Evolutionary conservation across 1,140 invertebrate species (phyloP), one percentile per base, ranked within the genome.

Genomic region (Drosophila lacteicornis): DNA sequence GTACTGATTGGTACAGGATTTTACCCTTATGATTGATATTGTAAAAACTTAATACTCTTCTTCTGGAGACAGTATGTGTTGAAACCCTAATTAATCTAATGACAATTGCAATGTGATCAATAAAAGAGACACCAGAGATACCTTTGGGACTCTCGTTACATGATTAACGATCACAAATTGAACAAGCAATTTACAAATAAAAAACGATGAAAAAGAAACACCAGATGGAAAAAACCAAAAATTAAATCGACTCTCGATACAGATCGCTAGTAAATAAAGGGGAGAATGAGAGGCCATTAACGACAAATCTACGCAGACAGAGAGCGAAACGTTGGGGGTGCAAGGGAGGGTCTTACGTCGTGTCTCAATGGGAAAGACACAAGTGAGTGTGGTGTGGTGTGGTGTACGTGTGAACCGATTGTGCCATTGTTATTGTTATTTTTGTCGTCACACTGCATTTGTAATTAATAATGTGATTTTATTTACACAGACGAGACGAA

Each of bases 391-490:
- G 33, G 47, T 67, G 62, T 68, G 63, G 19, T 27, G 62, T 68
- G 63, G 19, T 27, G 9, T 69, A 69, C 63, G 43, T 71, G 65
- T 49, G 62, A 69, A 33, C 36, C 65, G 63, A 71, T 70, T 58
- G 55, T 46, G 53, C 38, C 59, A 58, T 63, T 68, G 73, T 53
- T 58, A 69, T 56, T 77, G 57, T 38, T 42, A 45, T 74, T 63
- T 53, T 57, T 71, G 55, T 43, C 57, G 58, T 62, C 75, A 42
- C 66, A 78, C 49, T 71, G 58, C 57, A 79, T 19, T 53, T 73
- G 67, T 46, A 79, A 79, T 79, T 79, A 79, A 71, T 79, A 79
- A 59, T 76, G 74, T 49, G 61, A 57, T 66, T 77, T 77, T 33
- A 56, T 56, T 75, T 75, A 58, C 55, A 42, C 55, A 46, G 45